Base-by-base conservation (phyloP, 2,113 vertebrate genomes). In the Mugil cephalus region DNA sequence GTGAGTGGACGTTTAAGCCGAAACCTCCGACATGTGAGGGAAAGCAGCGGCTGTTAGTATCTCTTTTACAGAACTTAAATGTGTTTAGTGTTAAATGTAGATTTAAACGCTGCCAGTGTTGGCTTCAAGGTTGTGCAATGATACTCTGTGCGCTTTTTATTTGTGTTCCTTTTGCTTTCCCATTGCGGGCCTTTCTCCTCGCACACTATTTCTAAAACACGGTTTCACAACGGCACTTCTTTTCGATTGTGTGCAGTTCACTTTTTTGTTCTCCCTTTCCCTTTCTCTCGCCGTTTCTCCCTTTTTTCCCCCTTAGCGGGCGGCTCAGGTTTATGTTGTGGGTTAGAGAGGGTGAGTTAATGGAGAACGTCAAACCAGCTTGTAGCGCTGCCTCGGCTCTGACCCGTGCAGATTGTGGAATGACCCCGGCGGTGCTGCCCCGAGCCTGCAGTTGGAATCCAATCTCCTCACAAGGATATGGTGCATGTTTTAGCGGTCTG, bases 321-420 rank as follows among this genome's bases (percentile, higher is more conserved):
- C 19, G 2, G 61, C 74, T 39, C 51, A 62, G 75, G 78, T 91
- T 88, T 89, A 69, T 81, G 74, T 76, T 82, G 73, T 63, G 69
- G 69, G 71, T 89, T 73, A 73, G 65, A 45, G 62, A 62, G 40
- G 71, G 76, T 21, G 80, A 89, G 89, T 90, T 92, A 88, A 93
- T 92, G 88, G 90, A 87, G 84, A 90, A 82, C 83, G 84, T 91
- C 87, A 88, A 88, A 87, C 65, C 69, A 10, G 83, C 83, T 83
- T 84, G 89, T 89, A 77, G 80, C 67, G 47, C 73, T 82, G 89
- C 76, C 87, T 88, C 36, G 77, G 82, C 79, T 82, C 15, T 92
- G 92, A 93, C 92, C 92, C 63, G 52, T 85, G 83, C 80, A 92
- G 91, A 93, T 92, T 93, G 91, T 83, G 80, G 78, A 80, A 53